A percentile compares a stretch with the other conserved stretches of the same genome.
phyloP scores from a whole-genome alignment of 2,797 vertebrate species.

The Pantherophis vulpinus region DNA sequence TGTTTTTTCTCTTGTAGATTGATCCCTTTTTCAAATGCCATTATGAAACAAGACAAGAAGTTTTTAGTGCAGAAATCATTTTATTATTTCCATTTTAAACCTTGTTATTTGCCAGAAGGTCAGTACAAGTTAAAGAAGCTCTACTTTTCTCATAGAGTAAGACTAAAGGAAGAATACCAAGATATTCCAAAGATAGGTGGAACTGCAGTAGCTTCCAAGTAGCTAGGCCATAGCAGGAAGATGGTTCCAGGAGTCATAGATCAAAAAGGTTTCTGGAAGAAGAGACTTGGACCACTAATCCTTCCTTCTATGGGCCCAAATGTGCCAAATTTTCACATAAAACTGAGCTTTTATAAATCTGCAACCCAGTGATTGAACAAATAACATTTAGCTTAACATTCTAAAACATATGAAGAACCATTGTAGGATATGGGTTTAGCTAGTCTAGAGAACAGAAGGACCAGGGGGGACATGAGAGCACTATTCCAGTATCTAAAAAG shows the following conservation, averaged over 20 bases:
- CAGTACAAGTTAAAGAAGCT: background rate
- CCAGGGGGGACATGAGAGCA: background rate
- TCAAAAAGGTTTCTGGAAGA: background rate
- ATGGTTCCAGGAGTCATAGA: background rate
- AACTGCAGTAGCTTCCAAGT: background rate
- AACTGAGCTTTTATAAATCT: background rate
- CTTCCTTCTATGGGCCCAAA: background rate
- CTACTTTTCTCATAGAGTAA: background rate
- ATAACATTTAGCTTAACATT: background rate
- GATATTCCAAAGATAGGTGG: background rate
- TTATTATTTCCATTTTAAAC: background rate
- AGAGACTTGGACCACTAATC: background rate
- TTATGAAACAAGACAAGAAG: background rate
- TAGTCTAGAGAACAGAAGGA: background rate
- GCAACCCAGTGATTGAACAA: background rate
- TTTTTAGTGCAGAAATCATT: background rate
- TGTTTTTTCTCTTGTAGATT: background rate
- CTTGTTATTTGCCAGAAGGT: background rate
- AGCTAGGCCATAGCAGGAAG: background rate
- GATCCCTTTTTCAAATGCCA: background rate
- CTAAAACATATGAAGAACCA: background rate
- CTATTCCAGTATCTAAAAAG: background rate
- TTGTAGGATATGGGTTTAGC: background rate
- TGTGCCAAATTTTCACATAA: background rate
- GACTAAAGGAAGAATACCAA: background rate